These are phyloP conservation scores for Doryteuthis pealeii DNA, from an alignment of 1,140 invertebrate species.

Conservation along the genomic window DNA sequence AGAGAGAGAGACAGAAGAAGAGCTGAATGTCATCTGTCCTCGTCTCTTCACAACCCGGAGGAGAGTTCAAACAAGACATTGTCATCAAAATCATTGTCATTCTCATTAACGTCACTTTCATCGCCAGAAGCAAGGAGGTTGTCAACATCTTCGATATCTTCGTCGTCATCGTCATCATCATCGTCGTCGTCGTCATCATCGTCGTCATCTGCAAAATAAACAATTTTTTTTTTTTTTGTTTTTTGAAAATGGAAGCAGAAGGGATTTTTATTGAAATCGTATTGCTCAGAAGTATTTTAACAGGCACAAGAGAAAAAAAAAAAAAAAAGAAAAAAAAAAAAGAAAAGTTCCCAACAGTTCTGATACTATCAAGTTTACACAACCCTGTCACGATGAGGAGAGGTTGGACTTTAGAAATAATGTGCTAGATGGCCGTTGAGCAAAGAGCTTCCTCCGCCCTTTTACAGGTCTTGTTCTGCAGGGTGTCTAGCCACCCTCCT, in stretches of 20 bases:
- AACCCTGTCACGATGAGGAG: no score
- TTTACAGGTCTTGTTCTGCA: no score
- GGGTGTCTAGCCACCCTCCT: no score
- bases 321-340: no score
- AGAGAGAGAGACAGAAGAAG: no score
- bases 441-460: no score
- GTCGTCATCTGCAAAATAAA: background rate
- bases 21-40: no score
- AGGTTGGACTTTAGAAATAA: no score
- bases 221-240: background rate
- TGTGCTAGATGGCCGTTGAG: no score
- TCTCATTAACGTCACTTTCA: constrained; percentile 53
- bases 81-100: constrained; percentile 45
- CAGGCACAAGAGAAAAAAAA: background rate
- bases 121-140: constrained; percentile 25
- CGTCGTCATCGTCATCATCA: constrained; percentile 21
- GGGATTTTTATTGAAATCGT: background rate
- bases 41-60: background rate
- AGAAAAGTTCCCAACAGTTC: no score
- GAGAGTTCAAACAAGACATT: constrained; percentile 21
- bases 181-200: constrained; percentile 9
- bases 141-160: constrained; percentile 34
- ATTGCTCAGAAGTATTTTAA: background rate
- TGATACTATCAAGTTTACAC: no score
- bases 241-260: background rate